Percentiles rank a stretch among this genome's conserved stretches.
Conservation (phyloP, 2,113 vertebrate species). For the Phrynosoma platyrhinos region DNA sequence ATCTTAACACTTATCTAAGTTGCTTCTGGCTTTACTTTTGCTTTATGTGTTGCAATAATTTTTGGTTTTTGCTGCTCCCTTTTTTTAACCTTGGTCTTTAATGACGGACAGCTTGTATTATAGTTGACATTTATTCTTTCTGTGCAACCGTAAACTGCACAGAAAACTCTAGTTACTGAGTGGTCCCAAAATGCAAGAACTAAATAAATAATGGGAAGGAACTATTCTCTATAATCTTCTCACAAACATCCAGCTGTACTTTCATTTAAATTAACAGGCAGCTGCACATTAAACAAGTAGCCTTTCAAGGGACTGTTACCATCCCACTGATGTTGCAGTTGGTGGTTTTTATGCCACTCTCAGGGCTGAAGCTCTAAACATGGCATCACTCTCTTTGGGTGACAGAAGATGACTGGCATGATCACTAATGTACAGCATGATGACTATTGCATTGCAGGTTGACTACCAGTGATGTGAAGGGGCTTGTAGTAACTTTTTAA, state of each 20-base stretch:
- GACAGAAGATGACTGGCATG: not conserved
- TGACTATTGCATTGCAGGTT: not conserved
- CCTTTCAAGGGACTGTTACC: constrained; percentile 4
- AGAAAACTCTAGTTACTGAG: not conserved
- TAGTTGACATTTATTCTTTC: not conserved
- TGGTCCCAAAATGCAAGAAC: no score
- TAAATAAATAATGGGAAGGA: not conserved
- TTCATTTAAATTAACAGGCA: not conserved
- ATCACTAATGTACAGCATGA: not conserved
- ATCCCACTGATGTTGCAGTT: not conserved
- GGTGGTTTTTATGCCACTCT: not conserved
- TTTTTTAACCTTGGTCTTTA: not conserved
- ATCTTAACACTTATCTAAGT: not conserved
- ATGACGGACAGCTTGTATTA: not conserved
- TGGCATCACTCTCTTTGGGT: not conserved
- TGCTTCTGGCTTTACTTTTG: not conserved
- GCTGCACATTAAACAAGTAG: not conserved
- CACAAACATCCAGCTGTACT: not conserved
- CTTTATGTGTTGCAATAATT: not conserved
- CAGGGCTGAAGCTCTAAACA: not conserved
- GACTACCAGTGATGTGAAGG: not conserved
- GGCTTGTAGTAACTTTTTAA: not conserved
- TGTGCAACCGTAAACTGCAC: not conserved
- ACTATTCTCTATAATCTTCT: not conserved
- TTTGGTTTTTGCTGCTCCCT: no score